phyloP scores from a whole-genome alignment of 1,140 invertebrate genomes.

The Leptonema lineaticorne region DNA sequence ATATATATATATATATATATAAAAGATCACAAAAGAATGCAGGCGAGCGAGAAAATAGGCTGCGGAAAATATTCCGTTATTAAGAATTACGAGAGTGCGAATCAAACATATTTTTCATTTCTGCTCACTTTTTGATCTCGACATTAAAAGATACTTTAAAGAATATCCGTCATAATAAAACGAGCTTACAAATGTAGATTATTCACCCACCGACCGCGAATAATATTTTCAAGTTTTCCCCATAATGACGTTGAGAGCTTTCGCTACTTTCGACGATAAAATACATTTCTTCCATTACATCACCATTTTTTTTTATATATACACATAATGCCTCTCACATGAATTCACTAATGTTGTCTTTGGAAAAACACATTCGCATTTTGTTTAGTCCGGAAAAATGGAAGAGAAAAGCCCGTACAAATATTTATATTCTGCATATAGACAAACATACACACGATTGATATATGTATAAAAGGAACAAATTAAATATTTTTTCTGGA shows the following conservation, averaged over 20 bases:
- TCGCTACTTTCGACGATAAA: conserved; percentile 16
- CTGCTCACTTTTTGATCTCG: conserved; percentile 8
- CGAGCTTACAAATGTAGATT: conserved; percentile 8
- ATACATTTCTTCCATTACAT: not conserved
- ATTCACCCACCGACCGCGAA: conserved; percentile 10
- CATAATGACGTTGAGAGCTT: conserved; percentile 19
- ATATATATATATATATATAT: no score
- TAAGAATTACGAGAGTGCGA: not conserved
- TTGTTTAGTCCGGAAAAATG: conserved; percentile 6
- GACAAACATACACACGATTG: no score
- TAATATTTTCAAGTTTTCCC: conserved; percentile 16
- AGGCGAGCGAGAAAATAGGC: not conserved
- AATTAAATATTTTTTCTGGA: no score
- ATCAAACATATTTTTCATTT: conserved; percentile 18
- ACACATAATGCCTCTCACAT: not conserved
- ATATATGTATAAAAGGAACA: no score
- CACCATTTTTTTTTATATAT: not conserved
- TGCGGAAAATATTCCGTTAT: conserved; percentile 5
- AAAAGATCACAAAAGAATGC: no score
- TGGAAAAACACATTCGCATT: conserved; percentile 8
- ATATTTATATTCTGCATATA: not conserved
- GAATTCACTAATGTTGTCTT: conserved; percentile 15
- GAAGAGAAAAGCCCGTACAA: not conserved
- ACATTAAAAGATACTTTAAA: conserved; percentile 17
- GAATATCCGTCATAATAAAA: conserved; percentile 16